Percentiles rank a stretch among this genome's conserved stretches.
phyloP scores from a whole-genome alignment of 2,888 invertebrate genomes.

The Hyalella azteca region DNA sequence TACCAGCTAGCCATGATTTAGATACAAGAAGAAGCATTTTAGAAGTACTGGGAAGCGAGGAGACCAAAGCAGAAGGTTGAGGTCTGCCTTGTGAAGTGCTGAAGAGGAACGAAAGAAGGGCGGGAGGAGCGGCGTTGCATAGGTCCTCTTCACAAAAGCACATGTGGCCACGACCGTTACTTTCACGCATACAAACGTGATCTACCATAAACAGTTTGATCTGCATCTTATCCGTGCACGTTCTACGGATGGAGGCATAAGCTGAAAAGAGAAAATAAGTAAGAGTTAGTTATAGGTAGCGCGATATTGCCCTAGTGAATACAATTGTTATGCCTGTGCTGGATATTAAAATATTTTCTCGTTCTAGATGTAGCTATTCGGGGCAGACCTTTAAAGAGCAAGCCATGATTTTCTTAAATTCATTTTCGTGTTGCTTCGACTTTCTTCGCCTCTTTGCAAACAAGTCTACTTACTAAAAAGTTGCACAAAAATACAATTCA shows the following conservation, averaged over 20 bases:
- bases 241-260: conserved; percentile 87
- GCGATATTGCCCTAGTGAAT: neutral
- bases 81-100: neutral
- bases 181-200: conserved; percentile 97
- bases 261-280: conserved; percentile 69
- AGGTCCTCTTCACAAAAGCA: conserved; percentile 98
- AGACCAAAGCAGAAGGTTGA: neutral
- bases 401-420: too few relatives aligned
- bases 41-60: neutral
- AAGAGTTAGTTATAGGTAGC: too few relatives aligned
- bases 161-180: conserved; percentile 89
- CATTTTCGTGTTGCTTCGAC: too few relatives aligned
- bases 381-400: too few relatives aligned
- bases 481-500: too few relatives aligned
- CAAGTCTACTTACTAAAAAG: too few relatives aligned
- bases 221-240: conserved; percentile 90
- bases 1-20: neutral
- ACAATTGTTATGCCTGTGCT: too few relatives aligned
- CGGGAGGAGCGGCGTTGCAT: conserved; percentile 74
- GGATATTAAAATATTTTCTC: too few relatives aligned
- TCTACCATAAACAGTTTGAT: conserved; percentile 97
- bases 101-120: conserved; percentile 38
- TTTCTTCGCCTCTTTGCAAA: too few relatives aligned
- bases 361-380: too few relatives aligned
- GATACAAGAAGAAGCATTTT: neutral